Evolutionary conservation across 2,113 vertebrate species (phyloP), one percentile per base, ranked within the genome.

Genomic region (Oreochromis niloticus): DNA sequence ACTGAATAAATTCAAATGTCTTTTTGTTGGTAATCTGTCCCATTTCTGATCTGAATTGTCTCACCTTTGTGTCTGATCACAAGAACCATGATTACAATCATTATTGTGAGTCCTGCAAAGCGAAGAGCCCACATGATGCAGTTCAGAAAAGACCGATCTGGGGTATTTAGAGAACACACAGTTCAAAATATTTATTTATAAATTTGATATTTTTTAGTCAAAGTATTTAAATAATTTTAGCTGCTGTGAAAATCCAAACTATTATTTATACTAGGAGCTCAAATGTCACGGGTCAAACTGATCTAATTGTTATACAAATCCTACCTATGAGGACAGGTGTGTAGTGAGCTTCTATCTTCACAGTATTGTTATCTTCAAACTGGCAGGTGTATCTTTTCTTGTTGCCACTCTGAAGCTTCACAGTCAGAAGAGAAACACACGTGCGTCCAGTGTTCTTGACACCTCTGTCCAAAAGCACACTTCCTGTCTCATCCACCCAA

Each of bases 181-280:
- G 50, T 54, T 54, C 1, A 54, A 54, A 1, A 54, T 54, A 54
- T 54, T 54, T 54, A 0, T 54, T n/a, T 10, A 6, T n/a, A 54
- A 54, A n/a, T 54, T 10, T n/a, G 22, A 22, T 22, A 22, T 22
- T 2, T 22, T 22, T 22, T 22, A 22, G 50, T n/a, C 0, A n/a
- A 54, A 54, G 17, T 52, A 0, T 19, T 52, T 54, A 54, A 54
- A 54, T 22, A 22, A 54, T 22, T 22, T 54, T 55, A 55, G 22
- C 10, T 55, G 52, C 0, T 55, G 3, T 55, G 0, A 55, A 22
- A 55, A 55, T 55, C 52, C n/a, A 55, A 12, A 55, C 0, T 0
- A 55, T 55, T 55, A 55, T 55, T 22, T 55, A 22, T 55, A 22
- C 0, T 55, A 54, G 9, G 52, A 22, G n/a, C 1, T 6, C n/a